Percentiles rank a stretch among this genome's conserved stretches.
Conservation (phyloP, 2,888 invertebrate genomes). For the Autographa pulchrina region DNA sequence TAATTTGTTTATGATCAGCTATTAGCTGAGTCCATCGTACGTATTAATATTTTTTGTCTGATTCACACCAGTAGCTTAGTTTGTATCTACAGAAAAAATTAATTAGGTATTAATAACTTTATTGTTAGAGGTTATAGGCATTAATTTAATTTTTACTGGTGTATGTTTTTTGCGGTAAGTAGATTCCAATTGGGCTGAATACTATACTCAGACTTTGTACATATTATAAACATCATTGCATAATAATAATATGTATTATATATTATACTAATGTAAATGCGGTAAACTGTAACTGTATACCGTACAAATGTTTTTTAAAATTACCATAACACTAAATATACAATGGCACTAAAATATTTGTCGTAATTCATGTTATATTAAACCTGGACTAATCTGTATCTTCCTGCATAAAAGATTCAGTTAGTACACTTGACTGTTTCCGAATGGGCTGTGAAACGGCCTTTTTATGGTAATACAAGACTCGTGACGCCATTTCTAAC, state of each 20-base stretch:
- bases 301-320: too few relatives aligned
- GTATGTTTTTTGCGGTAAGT: too few relatives aligned
- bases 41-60: not conserved
- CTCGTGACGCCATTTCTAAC: conserved; percentile 47
- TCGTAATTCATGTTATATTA: not conserved
- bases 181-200: too few relatives aligned
- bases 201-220: too few relatives aligned
- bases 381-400: conserved; percentile 21
- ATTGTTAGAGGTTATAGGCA: not conserved
- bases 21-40: not conserved
- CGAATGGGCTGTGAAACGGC: conserved; percentile 51
- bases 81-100: not conserved
- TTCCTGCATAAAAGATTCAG: conserved; percentile 32
- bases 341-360: not conserved
- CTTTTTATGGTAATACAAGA: conserved; percentile 49
- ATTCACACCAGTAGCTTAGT: not conserved
- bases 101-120: not conserved
- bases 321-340: too few relatives aligned
- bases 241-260: too few relatives aligned
- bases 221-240: too few relatives aligned
- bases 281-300: too few relatives aligned
- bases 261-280: too few relatives aligned
- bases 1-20: not conserved
- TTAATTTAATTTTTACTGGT: not conserved
- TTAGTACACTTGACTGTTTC: conserved; percentile 36